Evolutionary conservation across 1,140 invertebrate genomes (phyloP).

Genomic region (Belonocnema kinseyi): DNA sequence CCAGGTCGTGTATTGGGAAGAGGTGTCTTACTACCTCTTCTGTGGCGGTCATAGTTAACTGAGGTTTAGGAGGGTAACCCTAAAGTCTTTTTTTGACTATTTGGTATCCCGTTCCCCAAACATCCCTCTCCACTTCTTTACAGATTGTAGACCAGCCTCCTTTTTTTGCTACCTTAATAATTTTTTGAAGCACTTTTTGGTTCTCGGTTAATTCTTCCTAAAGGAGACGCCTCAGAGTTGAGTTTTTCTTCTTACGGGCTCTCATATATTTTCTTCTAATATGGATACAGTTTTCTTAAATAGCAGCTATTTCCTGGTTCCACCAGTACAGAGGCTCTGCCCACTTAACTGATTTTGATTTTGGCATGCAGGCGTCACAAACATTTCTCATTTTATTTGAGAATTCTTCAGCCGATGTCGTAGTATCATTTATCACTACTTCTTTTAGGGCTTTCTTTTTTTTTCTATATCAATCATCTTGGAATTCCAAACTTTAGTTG

Average conservation of each 20-base stretch:
- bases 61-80: not conserved
- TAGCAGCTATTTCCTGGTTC: too few relatives aligned
- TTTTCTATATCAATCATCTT: too few relatives aligned
- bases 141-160: not conserved
- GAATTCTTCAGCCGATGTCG: too few relatives aligned
- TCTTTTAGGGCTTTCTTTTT: too few relatives aligned
- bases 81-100: not conserved
- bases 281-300: not conserved
- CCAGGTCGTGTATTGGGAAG: not conserved
- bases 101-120: not conserved
- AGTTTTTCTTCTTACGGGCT: too few relatives aligned
- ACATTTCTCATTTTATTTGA: too few relatives aligned
- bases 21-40: not conserved
- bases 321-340: not conserved
- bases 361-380: too few relatives aligned
- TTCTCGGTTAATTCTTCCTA: too few relatives aligned
- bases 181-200: too few relatives aligned
- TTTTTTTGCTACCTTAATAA: not conserved
- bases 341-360: not conserved
- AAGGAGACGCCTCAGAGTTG: too few relatives aligned
- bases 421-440: too few relatives aligned
- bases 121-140: not conserved
- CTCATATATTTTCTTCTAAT: not conserved
- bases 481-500: not conserved
- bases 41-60: too few relatives aligned